Percentiles rank a stretch among this genome's conserved stretches.
These are phyloP conservation scores for Himalopsyche japonica DNA, from an alignment of 2,888 invertebrate genomes.

Conservation along the genomic window DNA sequence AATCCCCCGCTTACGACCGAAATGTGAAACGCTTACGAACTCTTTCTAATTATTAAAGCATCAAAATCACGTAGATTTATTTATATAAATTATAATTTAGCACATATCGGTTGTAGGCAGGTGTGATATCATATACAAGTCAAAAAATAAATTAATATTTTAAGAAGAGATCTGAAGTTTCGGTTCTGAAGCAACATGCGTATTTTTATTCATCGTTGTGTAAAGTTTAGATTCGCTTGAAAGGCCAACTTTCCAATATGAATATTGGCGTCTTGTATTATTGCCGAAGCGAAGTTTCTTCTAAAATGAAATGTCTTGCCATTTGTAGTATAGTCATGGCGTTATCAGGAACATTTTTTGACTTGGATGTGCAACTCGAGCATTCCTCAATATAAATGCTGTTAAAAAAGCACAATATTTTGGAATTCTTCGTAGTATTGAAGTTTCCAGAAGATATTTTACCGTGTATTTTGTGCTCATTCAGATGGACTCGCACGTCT, in stretches of 20 bases:
- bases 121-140: neutral
- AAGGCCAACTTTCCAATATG: neutral
- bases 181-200: neutral
- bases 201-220: neutral
- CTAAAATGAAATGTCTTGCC: neutral
- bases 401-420: neutral
- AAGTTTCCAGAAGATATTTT: neutral
- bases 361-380: neutral
- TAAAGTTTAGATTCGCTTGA: neutral
- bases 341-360: neutral
- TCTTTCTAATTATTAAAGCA: neutral
- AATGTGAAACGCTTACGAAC: neutral
- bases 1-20: neutral
- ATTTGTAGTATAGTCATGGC: neutral
- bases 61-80: neutral
- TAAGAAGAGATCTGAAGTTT: neutral
- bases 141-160: neutral
- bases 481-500: neutral
- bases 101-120: neutral
- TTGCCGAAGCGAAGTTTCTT: neutral
- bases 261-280: neutral
- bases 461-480: neutral
- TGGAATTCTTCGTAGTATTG: neutral
- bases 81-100: neutral
- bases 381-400: neutral